These are phyloP conservation scores for Epinephelus malabaricus DNA, from an alignment of 2,797 vertebrate genomes.

Conservation along the genomic window DNA sequence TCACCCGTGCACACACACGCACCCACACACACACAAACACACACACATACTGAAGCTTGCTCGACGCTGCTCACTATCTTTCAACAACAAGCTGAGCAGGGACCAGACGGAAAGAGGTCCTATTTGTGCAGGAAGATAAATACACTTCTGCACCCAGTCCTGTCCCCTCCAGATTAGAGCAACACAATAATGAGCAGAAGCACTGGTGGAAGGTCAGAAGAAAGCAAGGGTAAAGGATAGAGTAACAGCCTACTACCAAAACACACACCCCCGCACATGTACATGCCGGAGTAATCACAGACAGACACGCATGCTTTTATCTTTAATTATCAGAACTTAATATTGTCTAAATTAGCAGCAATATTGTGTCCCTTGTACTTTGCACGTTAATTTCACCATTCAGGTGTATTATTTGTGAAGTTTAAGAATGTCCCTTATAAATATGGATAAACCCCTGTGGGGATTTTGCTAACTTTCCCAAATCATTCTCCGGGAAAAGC, in stretches of 20 bases:
- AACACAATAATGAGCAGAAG: slow-evolving; percentile 82
- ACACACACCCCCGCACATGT: slow-evolving; percentile 59
- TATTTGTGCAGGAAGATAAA: slow-evolving; percentile 89
- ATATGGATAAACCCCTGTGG: slow-evolving; percentile 29
- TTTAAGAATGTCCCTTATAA: background rate
- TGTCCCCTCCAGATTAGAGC: slow-evolving; percentile 84
- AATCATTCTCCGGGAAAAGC: slow-evolving; percentile 47
- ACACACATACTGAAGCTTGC: slow-evolving; percentile 58
- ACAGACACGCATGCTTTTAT: slow-evolving; percentile 40
- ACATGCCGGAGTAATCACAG: slow-evolving; percentile 47
- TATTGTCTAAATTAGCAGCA: slow-evolving; percentile 15
- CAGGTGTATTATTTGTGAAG: slow-evolving; percentile 3
- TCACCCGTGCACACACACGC: slow-evolving; percentile 58
- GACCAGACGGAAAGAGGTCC: slow-evolving; percentile 86
- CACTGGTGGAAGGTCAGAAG: slow-evolving; percentile 80
- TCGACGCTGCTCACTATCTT: slow-evolving; percentile 85
- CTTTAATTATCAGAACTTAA: slow-evolving; percentile 31
- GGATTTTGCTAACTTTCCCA: slow-evolving; percentile 22
- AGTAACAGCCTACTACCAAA: slow-evolving; percentile 72
- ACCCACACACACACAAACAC: slow-evolving; percentile 32
- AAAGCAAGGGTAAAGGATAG: slow-evolving; percentile 78
- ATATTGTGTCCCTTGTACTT: slow-evolving; percentile 1
- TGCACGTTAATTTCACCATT: slow-evolving; percentile 1
- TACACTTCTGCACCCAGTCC: slow-evolving; percentile 83
- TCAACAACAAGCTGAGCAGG: slow-evolving; percentile 87